These are phyloP conservation scores for Meta bourneti DNA, from an alignment of 2,888 invertebrate species.

Conservation along the genomic window DNA sequence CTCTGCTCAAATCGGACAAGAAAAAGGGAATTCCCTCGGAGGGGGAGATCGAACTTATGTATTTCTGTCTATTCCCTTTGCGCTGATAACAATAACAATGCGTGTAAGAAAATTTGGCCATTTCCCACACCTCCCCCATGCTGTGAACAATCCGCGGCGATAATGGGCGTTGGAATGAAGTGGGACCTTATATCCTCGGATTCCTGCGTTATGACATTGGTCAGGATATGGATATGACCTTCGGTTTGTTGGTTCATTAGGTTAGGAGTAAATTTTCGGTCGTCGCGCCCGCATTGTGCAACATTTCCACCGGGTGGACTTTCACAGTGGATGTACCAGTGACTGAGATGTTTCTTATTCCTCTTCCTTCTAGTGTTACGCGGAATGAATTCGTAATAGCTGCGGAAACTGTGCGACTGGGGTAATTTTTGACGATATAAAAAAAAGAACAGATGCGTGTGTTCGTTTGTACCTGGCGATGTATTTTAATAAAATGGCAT, in stretches of 20 bases:
- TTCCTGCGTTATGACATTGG: constrained; percentile 46
- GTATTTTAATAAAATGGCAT: background rate
- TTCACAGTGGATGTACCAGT: constrained; percentile 27
- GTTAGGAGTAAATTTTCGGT: constrained; percentile 66
- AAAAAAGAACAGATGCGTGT: background rate
- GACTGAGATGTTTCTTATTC: background rate
- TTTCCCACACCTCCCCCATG: constrained; percentile 62
- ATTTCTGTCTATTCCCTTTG: constrained; percentile 60
- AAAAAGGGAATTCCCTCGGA: background rate
- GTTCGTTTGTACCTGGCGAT: background rate
- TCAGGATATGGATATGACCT: constrained; percentile 75
- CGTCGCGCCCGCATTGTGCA: background rate
- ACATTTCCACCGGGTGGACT: constrained; percentile 18
- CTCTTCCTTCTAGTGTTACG: background rate
- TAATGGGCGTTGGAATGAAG: constrained; percentile 7
- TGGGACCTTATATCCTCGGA: constrained; percentile 27
- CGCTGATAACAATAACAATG: constrained; percentile 59
- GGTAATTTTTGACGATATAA: background rate
- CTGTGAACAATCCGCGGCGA: constrained; percentile 31
- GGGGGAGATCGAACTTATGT: constrained; percentile 40
- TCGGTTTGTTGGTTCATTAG: constrained; percentile 71
- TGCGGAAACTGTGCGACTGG: background rate
- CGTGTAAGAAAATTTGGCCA: constrained; percentile 37
- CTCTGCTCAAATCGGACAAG: background rate
- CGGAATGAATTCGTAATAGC: too few species aligned